A percentile compares a stretch with the other conserved stretches of the same genome.
These are phyloP conservation scores for Heliothis virescens DNA, from an alignment of 1,140 invertebrate genomes.

Conservation along the genomic window DNA sequence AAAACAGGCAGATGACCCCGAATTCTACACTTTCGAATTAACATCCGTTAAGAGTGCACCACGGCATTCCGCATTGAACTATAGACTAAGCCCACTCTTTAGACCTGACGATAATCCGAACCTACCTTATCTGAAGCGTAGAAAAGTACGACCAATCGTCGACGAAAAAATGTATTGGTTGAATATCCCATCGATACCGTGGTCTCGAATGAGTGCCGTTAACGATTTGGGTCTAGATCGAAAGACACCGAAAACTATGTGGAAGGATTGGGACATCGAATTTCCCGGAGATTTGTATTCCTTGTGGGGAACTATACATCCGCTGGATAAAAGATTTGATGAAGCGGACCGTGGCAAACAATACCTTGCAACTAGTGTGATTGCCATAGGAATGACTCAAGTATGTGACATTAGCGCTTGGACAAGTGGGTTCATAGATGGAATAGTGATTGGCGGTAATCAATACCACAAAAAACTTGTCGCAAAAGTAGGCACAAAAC, in stretches of 20 bases:
- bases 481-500: conserved; percentile 75
- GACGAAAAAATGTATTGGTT: conserved; percentile 87
- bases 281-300: conserved; percentile 88
- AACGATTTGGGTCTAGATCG: conserved; percentile 84
- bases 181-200: conserved; percentile 83
- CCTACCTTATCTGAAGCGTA: conserved; percentile 69
- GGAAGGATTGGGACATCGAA: conserved; percentile 88
- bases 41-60: conserved; percentile 86
- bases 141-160: conserved; percentile 66
- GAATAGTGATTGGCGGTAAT: conserved; percentile 86
- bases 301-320: conserved; percentile 87
- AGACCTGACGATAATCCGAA: conserved; percentile 79
- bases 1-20: conserved; percentile 60
- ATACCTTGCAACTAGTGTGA: conserved; percentile 86
- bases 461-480: conserved; percentile 82
- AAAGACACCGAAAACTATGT: conserved; percentile 78
- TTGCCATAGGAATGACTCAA: conserved; percentile 86
- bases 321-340: conserved; percentile 82
- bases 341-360: conserved; percentile 84
- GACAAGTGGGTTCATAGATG: conserved; percentile 87
- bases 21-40: conserved; percentile 86
- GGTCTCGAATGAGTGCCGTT: conserved; percentile 83
- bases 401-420: conserved; percentile 87
- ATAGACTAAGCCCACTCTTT: conserved; percentile 79
- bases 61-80: conserved; percentile 78